These are phyloP conservation scores for Uloborus plumipes DNA, from an alignment of 2,888 invertebrate genomes.

Conservation along the genomic window DNA sequence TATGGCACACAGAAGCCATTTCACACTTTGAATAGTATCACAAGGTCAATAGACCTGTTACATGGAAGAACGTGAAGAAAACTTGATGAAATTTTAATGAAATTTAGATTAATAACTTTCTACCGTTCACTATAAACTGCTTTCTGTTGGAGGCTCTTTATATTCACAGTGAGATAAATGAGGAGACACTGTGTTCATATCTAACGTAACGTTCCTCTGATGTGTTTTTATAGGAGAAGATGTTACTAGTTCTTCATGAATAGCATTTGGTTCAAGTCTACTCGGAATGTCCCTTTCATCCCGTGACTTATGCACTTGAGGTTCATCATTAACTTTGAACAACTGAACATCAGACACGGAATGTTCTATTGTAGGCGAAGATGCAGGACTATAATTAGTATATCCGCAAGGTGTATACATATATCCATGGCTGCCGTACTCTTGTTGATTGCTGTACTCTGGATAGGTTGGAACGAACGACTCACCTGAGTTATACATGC, in stretches of 20 bases:
- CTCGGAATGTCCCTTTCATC: constrained; percentile 38
- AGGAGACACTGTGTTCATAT: constrained; percentile 19
- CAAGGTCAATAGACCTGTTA: constrained; percentile 52
- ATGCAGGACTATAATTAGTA: constrained; percentile 50
- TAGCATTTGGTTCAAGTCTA: constrained; percentile 44
- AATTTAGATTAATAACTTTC: neutral
- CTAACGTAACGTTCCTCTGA: constrained; percentile 28
- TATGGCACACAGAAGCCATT: constrained; percentile 19
- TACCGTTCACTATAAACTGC: constrained; percentile 58
- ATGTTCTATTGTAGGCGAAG: constrained; percentile 63
- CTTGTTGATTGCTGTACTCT: constrained; percentile 64
- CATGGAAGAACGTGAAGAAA: constrained; percentile 58
- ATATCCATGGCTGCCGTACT: constrained; percentile 64
- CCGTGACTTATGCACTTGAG: constrained; percentile 42
- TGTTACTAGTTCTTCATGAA: constrained; percentile 55
- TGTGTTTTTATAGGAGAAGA: constrained; percentile 51
- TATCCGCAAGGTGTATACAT: constrained; percentile 63
- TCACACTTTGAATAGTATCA: constrained; percentile 62
- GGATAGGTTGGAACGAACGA: constrained; percentile 65
- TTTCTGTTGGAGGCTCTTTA: constrained; percentile 58
- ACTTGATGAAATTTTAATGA: neutral
- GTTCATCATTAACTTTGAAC: constrained; percentile 42
- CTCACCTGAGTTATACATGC: constrained; percentile 63
- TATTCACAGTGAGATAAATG: constrained; percentile 15
- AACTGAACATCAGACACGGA: constrained; percentile 60